These are phyloP conservation scores for Petrocephalus zakoni DNA, from an alignment of 2,113 vertebrate species.

Conservation along the genomic window DNA sequence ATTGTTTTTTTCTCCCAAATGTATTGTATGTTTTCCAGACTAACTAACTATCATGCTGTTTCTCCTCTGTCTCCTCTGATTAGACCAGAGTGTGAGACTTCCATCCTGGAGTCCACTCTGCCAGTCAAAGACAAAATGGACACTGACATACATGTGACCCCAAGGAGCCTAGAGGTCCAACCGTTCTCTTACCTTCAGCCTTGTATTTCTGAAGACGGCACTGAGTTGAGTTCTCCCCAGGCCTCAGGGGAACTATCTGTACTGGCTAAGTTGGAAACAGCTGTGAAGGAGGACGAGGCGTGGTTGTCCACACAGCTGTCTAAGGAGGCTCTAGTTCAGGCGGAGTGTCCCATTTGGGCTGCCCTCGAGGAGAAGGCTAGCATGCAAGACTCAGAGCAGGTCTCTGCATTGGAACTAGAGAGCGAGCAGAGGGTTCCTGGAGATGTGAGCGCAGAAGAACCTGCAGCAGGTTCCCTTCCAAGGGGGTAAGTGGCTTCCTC, in stretches of 20 bases:
- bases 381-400: conserved; percentile 34
- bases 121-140: not conserved
- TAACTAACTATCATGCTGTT: not conserved
- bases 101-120: not conserved
- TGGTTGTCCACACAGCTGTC: conserved; percentile 15
- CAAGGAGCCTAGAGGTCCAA: not conserved
- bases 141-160: not conserved
- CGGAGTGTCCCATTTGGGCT: conserved; percentile 55
- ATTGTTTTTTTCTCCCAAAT: not conserved
- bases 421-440: conserved; percentile 24
- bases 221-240: not conserved
- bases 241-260: not conserved
- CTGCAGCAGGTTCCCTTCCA: not conserved
- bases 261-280: not conserved
- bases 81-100: conserved; percentile 1
- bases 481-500: conserved; percentile 16
- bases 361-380: conserved; percentile 45
- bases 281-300: not conserved
- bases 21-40: not conserved
- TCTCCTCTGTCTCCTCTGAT: conserved; percentile 5
- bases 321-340: conserved; percentile 24
- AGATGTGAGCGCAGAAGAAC: not conserved
- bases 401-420: conserved; percentile 20
- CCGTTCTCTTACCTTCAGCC: not conserved
- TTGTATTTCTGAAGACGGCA: not conserved